Evolutionary conservation across 1,140 invertebrate species (phyloP).

Genomic region (Drosophila biarmipes): DNA sequence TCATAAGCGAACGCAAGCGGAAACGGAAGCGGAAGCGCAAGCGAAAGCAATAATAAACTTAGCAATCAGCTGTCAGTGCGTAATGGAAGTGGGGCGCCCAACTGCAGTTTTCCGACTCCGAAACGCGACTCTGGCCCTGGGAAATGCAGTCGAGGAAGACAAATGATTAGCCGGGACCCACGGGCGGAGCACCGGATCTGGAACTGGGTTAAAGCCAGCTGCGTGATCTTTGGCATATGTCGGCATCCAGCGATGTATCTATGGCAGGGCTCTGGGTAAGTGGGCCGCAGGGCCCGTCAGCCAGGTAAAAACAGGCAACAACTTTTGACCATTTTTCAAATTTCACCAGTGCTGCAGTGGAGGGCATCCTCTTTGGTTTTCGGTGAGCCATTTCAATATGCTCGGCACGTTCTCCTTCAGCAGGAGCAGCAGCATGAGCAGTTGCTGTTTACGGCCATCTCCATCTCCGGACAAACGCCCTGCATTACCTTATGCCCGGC

Average conservation of each 20-base stretch:
- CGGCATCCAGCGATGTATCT: constrained; percentile 34
- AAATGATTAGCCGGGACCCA: constrained; percentile 60
- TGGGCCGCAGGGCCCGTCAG: constrained; percentile 43
- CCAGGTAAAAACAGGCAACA: constrained; percentile 53
- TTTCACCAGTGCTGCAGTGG: constrained; percentile 28
- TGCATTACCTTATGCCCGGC: constrained; percentile 39
- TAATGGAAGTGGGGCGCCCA: constrained; percentile 51
- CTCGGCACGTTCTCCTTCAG: constrained; percentile 34
- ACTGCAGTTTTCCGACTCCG: constrained; percentile 17
- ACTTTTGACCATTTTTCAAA: constrained; percentile 65
- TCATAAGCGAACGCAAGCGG: constrained; percentile 51
- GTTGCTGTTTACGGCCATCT: constrained; percentile 56
- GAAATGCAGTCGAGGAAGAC: constrained; percentile 56
- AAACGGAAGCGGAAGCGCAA: constrained; percentile 36
- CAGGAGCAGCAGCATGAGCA: constrained; percentile 26
- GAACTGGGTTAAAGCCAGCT: constrained; percentile 53
- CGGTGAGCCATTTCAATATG: constrained; percentile 53
- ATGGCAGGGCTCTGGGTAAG: constrained; percentile 31
- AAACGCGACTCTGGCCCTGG: neutral
- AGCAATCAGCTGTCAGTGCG: constrained; percentile 64
- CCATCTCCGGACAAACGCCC: constrained; percentile 17
- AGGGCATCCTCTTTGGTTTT: constrained; percentile 23
- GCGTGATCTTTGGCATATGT: constrained; percentile 63
- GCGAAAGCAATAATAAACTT: constrained; percentile 64
- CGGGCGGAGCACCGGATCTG: constrained; percentile 32